Conservation (phyloP, 2,113 vertebrate species). For the Marcusenius ussheri region DNA sequence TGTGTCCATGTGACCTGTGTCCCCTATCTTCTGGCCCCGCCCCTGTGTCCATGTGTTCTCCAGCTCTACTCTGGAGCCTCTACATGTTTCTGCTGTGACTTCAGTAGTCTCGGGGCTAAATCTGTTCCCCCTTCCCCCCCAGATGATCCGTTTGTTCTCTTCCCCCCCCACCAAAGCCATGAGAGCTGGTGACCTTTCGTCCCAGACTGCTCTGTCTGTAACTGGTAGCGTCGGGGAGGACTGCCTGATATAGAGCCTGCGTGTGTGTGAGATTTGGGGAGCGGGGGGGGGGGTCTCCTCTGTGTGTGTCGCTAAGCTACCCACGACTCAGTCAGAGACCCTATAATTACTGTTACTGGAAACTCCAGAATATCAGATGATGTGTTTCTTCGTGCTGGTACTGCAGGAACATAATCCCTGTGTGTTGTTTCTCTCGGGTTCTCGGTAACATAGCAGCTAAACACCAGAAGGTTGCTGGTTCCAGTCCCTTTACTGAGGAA, state of each 20-base stretch:
- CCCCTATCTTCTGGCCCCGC: neutral
- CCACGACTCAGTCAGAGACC: neutral
- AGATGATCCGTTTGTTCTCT: neutral
- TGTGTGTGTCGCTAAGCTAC: neutral
- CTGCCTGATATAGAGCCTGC: neutral
- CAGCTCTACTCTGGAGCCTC: neutral
- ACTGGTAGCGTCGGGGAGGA: neutral
- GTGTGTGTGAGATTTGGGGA: neutral
- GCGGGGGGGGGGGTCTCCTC: neutral
- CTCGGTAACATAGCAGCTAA: neutral
- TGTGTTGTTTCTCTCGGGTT: neutral
- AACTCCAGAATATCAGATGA: neutral
- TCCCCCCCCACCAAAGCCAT: neutral
- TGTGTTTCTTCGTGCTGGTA: neutral
- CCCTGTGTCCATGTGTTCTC: neutral
- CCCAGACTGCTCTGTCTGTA: conserved; percentile 1
- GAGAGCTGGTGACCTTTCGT: conserved; percentile 14
- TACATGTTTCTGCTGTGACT: neutral
- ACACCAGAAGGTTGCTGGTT: neutral
- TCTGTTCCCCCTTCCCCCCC: neutral
- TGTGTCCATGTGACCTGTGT: neutral
- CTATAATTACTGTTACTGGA: conserved; percentile 10
- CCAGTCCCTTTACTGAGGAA: neutral
- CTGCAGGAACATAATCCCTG: neutral
- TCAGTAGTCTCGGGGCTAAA: neutral